Conservation (phyloP, 2,888 invertebrate genomes). For the Ypsolopha sequella region DNA sequence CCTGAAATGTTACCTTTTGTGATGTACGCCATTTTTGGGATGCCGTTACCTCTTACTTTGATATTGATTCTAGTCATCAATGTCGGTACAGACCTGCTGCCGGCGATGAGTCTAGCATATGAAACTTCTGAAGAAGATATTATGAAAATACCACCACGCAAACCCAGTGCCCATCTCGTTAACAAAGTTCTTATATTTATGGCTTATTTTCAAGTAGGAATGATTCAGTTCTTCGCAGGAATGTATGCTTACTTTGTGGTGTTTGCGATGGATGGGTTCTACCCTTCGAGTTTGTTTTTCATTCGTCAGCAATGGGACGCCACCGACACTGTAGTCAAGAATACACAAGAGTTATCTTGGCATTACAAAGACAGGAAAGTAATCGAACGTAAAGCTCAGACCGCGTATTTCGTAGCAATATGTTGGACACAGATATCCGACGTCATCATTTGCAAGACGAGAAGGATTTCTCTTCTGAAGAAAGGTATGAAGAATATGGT, state of each 20-base stretch:
- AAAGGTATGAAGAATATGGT: slow-evolving; percentile 83
- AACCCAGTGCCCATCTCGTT: slow-evolving; percentile 65
- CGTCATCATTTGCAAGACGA: slow-evolving; percentile 83
- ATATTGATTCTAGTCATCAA: slow-evolving; percentile 78
- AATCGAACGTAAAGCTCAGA: slow-evolving; percentile 80
- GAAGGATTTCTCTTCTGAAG: slow-evolving; percentile 78
- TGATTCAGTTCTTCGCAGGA: slow-evolving; percentile 86
- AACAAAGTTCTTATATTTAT: slow-evolving; percentile 76
- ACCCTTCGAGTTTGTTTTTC: slow-evolving; percentile 74
- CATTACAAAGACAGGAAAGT: slow-evolving; percentile 75
- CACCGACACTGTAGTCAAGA: slow-evolving; percentile 70
- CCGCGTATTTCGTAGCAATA: slow-evolving; percentile 83
- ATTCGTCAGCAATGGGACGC: slow-evolving; percentile 81
- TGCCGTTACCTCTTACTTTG: slow-evolving; percentile 78
- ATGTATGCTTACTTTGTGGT: slow-evolving; percentile 85
- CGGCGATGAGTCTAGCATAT: slow-evolving; percentile 84
- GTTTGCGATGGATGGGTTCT: slow-evolving; percentile 84
- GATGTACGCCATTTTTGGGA: slow-evolving; percentile 76
- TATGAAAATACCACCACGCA: slow-evolving; percentile 74
- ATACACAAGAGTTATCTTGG: slow-evolving; percentile 85
- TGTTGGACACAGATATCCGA: slow-evolving; percentile 85
- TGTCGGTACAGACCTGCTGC: slow-evolving; percentile 83
- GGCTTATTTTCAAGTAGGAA: slow-evolving; percentile 88
- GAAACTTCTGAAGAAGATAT: slow-evolving; percentile 82
- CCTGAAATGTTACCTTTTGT: slow-evolving; percentile 89